Evolutionary conservation across 37 sponge, comb jelly and placozoan genomes (phyloP).

Genomic region (Geodia barretti): DNA sequence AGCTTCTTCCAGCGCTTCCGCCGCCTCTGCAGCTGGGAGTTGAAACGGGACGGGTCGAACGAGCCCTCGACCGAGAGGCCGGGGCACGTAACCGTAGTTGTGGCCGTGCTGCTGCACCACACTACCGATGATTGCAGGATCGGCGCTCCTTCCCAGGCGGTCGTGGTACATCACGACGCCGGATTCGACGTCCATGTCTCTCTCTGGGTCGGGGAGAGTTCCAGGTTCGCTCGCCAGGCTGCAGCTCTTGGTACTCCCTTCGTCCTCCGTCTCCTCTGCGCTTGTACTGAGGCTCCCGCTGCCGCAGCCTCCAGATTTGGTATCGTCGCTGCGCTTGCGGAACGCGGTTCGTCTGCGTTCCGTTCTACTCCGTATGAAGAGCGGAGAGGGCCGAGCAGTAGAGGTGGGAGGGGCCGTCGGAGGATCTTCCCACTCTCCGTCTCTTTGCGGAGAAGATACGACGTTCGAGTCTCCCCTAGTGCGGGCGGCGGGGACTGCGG

Average conservation of each 20-base stretch:
- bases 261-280: too few relatives aligned
- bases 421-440: too few relatives aligned
- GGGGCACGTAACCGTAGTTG: neutral
- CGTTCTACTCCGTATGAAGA: neutral
- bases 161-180: neutral
- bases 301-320: too few relatives aligned
- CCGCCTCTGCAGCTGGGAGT: too few relatives aligned
- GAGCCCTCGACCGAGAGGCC: neutral
- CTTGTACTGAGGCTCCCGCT: neutral
- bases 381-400: neutral
- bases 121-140: neutral
- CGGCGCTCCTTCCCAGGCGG: neutral
- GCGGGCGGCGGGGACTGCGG: too few relatives aligned
- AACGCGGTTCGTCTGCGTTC: conserved; percentile 5
- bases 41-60: neutral
- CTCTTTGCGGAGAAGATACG: too few relatives aligned
- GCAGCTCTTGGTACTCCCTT: too few relatives aligned
- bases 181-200: neutral
- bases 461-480: too few relatives aligned
- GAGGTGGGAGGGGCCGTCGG: neutral
- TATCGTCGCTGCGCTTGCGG: neutral
- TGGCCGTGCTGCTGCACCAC: neutral
- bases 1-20: too few relatives aligned
- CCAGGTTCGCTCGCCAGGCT: too few relatives aligned
- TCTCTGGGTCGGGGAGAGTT: neutral